Conservation (phyloP, 2,797 vertebrate species). For the Leptoclinus maculatus region DNA sequence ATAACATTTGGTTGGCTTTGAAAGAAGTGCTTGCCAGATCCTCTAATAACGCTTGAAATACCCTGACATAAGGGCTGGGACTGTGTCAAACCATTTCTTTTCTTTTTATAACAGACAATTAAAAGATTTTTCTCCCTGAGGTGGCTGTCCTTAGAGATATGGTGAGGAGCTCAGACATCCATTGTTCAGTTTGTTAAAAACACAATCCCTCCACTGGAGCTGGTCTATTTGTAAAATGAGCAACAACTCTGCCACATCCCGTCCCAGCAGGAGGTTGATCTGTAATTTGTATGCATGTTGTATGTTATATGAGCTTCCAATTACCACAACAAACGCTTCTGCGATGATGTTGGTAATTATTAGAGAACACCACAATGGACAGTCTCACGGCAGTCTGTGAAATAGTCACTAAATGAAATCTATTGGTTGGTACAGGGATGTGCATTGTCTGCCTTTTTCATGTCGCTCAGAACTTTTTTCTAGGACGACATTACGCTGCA, state of each 20-base stretch:
- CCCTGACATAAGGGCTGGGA: too few species aligned
- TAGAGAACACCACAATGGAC: not conserved
- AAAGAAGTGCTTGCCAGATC: not conserved
- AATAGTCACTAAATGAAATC: too few species aligned
- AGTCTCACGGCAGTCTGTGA: too few species aligned
- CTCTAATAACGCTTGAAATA: not conserved
- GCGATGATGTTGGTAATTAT: not conserved
- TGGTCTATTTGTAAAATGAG: not conserved
- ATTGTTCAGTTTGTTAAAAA: not conserved
- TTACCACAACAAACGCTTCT: not conserved
- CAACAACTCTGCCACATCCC: too few species aligned
- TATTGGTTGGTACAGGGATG: too few species aligned
- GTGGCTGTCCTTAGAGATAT: not conserved
- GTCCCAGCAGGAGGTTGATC: too few species aligned
- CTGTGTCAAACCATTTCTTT: too few species aligned
- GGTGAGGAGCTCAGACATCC: not conserved
- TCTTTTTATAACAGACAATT: too few species aligned
- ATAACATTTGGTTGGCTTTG: not conserved
- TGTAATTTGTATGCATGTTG: not conserved
- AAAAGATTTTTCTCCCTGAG: not conserved
- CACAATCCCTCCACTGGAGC: not conserved
- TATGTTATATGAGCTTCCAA: not conserved
- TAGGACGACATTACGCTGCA: too few species aligned
- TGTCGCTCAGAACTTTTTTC: too few species aligned
- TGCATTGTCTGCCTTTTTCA: too few species aligned